Base-by-base conservation (phyloP, 2,113 vertebrate species). In the Anolis carolinensis region DNA sequence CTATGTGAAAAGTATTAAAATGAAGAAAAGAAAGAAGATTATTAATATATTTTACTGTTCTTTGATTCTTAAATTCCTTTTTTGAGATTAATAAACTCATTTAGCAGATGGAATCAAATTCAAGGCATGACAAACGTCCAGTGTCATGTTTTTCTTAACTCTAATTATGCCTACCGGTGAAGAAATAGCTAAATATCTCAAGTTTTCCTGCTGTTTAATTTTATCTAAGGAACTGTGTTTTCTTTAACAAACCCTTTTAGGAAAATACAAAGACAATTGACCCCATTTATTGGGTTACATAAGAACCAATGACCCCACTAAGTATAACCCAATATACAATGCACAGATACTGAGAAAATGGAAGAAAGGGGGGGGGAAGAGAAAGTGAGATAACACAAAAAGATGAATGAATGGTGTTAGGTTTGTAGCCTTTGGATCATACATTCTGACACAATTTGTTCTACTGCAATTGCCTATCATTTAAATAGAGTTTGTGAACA, bases 201-300 rank as follows among this genome's bases (percentile, higher is more conserved):
- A 85, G 73, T 18, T 92, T 90, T 18, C 70, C 87, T 87, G 83
- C 36, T 81, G n/a, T 87, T 94, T 92, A 93, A 84, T 93, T 91
- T 92, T 92, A 91, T 86, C 76, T 87, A 88, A 87, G 52, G n/a
- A 93, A 67, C 76, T 20, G 0, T 89, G 85, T 91, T 52, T 92
- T 9, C 68, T 91, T 89, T 92, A 92, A 89, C 48, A 92, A 91
- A 86, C 89, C 74, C 55, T 89, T 90, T 91, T 82, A 86, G n/a
- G 86, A 83, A 87, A 90, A 39, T 44, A 74, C 36, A 89, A 90
- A 91, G 20, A 93, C 83, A 5, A 5, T 85, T 65, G 87, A 63
- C 76, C 85, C 5, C 8, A 84, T 4, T 89, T 81, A 89, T 23
- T 75, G 20, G 0, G 4, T 90, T 90, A 90, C 67, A 86, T 88